Percentiles rank a stretch among this genome's conserved stretches.
phyloP scores from a whole-genome alignment of 2,113 vertebrate genomes.

The Brevimyrus niger region DNA sequence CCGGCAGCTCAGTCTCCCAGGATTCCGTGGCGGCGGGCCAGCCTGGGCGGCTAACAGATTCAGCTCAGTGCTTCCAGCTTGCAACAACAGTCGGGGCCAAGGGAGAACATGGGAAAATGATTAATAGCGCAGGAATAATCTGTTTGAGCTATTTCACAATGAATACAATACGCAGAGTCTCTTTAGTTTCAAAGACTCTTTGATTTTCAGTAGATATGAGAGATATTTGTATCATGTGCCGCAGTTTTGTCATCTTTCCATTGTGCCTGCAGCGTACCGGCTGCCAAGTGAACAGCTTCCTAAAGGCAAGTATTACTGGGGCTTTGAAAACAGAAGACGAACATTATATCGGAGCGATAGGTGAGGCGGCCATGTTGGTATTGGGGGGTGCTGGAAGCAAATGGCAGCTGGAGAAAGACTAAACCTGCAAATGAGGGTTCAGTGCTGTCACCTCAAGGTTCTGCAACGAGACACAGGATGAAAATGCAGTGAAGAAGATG shows the following conservation, averaged over 20 bases:
- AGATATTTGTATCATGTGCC: background rate
- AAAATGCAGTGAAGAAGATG: background rate
- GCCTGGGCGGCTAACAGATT: background rate
- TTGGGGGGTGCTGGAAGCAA: background rate
- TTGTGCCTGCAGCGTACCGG: background rate
- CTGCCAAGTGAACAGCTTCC: background rate
- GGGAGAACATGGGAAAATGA: slow-evolving; percentile 15
- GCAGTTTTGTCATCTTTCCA: background rate
- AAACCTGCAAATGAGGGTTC: background rate
- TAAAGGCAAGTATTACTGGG: background rate
- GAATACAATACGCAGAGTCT: background rate
- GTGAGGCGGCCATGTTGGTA: background rate
- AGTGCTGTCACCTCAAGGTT: background rate
- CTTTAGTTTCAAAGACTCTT: background rate
- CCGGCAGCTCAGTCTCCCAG: background rate
- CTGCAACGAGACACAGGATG: background rate
- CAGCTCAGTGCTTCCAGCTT: slow-evolving; percentile 13
- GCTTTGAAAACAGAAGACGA: background rate
- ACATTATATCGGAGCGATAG: background rate
- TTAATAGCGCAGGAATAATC: slow-evolving; percentile 11
- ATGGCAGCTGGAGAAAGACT: background rate
- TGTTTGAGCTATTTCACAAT: slow-evolving; percentile 6
- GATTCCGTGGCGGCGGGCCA: slow-evolving; percentile 2
- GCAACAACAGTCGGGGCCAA: background rate
- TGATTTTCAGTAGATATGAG: background rate